Evolutionary conservation across 2,113 vertebrate genomes (phyloP), one percentile per base, ranked within the genome.

Genomic region (Thamnophis sirtalis): DNA sequence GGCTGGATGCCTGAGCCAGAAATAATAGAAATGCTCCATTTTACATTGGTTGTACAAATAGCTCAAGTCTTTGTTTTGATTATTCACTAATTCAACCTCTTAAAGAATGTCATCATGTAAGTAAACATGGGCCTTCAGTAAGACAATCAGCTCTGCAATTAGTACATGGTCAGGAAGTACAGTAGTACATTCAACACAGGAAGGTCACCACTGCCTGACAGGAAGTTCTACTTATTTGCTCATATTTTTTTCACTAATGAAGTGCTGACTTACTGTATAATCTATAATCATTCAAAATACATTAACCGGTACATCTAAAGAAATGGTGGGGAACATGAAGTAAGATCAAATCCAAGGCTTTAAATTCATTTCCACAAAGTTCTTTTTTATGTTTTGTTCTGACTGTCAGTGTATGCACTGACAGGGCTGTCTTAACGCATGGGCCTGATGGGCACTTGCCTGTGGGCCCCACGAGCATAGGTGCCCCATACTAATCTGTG

Each of bases 1-100:
- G 84, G 90, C 92, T 93, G 88, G 95, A 95, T 94, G 95, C 92
- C 43, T 84, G 80, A 93, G 94, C 93, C 96, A 97, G 95, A 90
- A 95, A 96, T 94, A 96, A 96, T 89, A 94, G 93, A 94, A 95
- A 90, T 53, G 89, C 93, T 95, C 86, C 1, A 91, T 93, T 97
- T 95, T 89, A 93, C 89, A 86, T 55, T 33, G 73, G 86, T 91
- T 94, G 86, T 95, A 93, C 49, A 93, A 91, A 92, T 58, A 90
- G 63, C 48, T 95, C 92, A 58, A 68, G 55, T 93, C 95, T 95
- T 93, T 93, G 3, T 89, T 63, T 93, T 92, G 93, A 87, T 96
- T 87, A 89, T 87, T 50, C 68, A 87, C 26, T 90, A 93, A 80
- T 96, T 95, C 95, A 93, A 93, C 92, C 93, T 95, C 93, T 88